A percentile compares a stretch with the other conserved stretches of the same genome.
phyloP scores from a whole-genome alignment of 2,113 vertebrate species.

The Oryzias celebensis region DNA sequence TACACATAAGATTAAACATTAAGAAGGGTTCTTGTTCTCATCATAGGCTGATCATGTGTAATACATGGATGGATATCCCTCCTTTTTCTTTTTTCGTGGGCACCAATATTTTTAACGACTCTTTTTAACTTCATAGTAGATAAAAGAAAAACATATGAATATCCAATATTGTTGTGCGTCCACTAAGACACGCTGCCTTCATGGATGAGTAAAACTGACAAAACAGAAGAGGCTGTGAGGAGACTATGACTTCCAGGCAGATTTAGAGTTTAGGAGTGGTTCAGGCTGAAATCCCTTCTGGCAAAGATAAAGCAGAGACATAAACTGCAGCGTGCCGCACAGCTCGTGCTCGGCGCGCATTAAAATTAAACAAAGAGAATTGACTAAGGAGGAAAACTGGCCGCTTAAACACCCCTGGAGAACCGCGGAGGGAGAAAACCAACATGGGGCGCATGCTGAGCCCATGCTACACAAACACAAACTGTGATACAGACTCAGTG shows the following conservation, averaged over 20 bases:
- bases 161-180: slow-evolving; percentile 58
- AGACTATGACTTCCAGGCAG: slow-evolving; percentile 68
- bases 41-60: too few species aligned
- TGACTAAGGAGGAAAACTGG: slow-evolving; percentile 19
- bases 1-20: too few species aligned
- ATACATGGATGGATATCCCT: too few species aligned
- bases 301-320: slow-evolving; percentile 65
- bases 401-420: slow-evolving; percentile 48
- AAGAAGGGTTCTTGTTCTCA: too few species aligned
- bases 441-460: slow-evolving; percentile 60
- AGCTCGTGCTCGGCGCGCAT: slow-evolving; percentile 65
- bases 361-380: slow-evolving; percentile 47
- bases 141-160: slow-evolving; percentile 51
- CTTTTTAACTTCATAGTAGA: slow-evolving; percentile 49
- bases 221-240: slow-evolving; percentile 63
- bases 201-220: slow-evolving; percentile 66
- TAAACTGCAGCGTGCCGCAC: slow-evolving; percentile 51
- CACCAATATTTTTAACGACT: slow-evolving; percentile 38
- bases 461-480: slow-evolving; percentile 64
- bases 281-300: slow-evolving; percentile 66
- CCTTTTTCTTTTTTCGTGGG: neutral
- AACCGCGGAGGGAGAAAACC: slow-evolving; percentile 56
- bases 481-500: slow-evolving; percentile 66
- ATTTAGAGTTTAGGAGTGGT: slow-evolving; percentile 70
- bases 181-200: slow-evolving; percentile 56